Evolutionary conservation across 92 coral and sea anemone species (phyloP).

Genomic region (Anthopleura xanthogrammica): DNA sequence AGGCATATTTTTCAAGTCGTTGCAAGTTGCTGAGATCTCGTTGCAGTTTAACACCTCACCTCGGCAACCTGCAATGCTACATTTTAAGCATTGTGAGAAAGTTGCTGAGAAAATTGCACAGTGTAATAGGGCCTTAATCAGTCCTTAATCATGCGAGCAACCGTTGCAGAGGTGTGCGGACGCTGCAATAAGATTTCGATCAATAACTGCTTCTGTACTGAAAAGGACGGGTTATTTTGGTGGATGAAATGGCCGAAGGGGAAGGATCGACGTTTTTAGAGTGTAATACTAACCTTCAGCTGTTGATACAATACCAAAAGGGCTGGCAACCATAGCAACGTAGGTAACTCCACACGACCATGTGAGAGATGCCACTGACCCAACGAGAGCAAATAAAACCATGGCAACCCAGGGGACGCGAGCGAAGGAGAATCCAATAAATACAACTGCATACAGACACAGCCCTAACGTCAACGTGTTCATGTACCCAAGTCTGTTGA

Average conservation of each 20-base stretch:
- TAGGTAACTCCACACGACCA: conserved; percentile 46
- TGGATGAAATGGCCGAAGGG: background rate
- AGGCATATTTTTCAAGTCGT: no score
- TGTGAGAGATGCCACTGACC: conserved; percentile 24
- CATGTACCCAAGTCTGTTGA: conserved; percentile 24
- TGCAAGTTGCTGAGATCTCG: no score
- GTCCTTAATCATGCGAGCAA: no score
- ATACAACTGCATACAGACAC: conserved; percentile 6
- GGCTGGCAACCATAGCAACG: conserved; percentile 40
- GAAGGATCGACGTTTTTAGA: background rate
- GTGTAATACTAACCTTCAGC: conserved; percentile 32
- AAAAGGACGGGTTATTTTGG: background rate
- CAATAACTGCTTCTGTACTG: no score
- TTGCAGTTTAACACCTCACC: no score
- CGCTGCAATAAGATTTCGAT: no score
- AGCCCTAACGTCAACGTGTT: conserved; percentile 20
- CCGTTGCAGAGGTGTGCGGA: no score
- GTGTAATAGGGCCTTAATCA: no score
- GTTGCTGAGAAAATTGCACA: no score
- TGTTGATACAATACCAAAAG: conserved; percentile 41
- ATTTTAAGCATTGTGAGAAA: no score
- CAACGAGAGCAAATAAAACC: conserved; percentile 22
- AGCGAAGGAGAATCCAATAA: conserved; percentile 28
- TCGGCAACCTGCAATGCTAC: no score
- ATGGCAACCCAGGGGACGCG: conserved; percentile 43